Conservation (phyloP, 2,888 invertebrate species). For the Tholera decimalis region DNA sequence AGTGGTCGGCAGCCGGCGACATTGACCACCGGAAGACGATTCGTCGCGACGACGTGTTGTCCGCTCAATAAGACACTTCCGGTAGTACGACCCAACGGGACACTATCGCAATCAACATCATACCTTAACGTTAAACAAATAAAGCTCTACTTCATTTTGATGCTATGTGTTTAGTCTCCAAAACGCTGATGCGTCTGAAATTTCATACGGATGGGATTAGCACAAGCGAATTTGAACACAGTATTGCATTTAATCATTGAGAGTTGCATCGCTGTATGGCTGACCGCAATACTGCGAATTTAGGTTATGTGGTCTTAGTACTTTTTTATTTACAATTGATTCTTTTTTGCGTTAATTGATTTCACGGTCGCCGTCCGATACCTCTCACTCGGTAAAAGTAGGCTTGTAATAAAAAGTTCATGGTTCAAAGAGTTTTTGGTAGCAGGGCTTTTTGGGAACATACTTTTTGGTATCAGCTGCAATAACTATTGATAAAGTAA, state of each 20-base stretch:
- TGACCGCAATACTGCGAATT: conserved; percentile 61
- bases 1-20: conserved; percentile 68
- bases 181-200: conserved; percentile 62
- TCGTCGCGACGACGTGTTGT: conserved; percentile 78
- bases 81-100: conserved; percentile 61
- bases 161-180: conserved; percentile 32
- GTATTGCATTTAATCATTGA: conserved; percentile 35
- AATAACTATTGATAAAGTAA: conserved; percentile 14
- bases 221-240: conserved; percentile 45
- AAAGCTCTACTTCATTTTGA: conserved; percentile 22
- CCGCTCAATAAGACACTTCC: conserved; percentile 83
- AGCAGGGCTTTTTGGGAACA: conserved; percentile 10
- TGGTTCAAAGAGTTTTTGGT: conserved; percentile 51
- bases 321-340: conserved; percentile 49
- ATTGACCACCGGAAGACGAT: conserved; percentile 84
- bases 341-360: conserved; percentile 62
- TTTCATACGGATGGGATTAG: conserved; percentile 49
- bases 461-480: conserved; percentile 28
- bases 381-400: conserved; percentile 64
- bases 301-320: conserved; percentile 58
- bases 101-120: conserved; percentile 40
- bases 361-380: conserved; percentile 55
- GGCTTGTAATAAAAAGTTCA: conserved; percentile 54
- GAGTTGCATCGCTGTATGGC: conserved; percentile 46
- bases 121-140: conserved; percentile 45